Conservation (phyloP, 2,888 invertebrate species). For the Leucophenga maculata region DNA sequence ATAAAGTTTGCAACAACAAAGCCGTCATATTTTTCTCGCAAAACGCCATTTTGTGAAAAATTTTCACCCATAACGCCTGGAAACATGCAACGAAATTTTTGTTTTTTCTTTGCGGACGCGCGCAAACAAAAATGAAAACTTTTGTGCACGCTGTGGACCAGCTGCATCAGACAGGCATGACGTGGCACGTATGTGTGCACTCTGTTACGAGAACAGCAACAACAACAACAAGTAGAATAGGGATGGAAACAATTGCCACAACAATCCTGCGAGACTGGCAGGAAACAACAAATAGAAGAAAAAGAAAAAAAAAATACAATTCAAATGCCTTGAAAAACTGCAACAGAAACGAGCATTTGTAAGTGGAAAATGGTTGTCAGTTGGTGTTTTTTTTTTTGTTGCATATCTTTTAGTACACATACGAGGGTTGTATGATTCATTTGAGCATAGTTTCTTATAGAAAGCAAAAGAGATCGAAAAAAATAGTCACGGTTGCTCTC, state of each 20-base stretch:
- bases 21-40: no score
- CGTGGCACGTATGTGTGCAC: not conserved
- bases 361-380: constrained; percentile 24
- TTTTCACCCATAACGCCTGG: not conserved
- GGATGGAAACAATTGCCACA: no score
- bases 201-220: not conserved
- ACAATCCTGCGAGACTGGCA: no score
- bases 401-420: no score
- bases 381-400: constrained; percentile 11
- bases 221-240: constrained; percentile 2
- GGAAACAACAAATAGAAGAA: no score
- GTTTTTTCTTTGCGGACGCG: not conserved
- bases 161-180: constrained; percentile 17
- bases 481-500: no score
- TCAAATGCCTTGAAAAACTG: constrained; percentile 7
- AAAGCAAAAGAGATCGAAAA: no score
- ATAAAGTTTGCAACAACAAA: not conserved
- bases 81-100: constrained; percentile 17
- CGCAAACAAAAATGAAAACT: not conserved
- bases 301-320: not conserved
- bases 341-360: constrained; percentile 18
- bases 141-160: constrained; percentile 1
- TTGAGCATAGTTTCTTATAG: no score
- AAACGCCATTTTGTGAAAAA: constrained; percentile 3
- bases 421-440: no score